phyloP scores from a whole-genome alignment of 2,113 vertebrate species.

The Platysternon megacephalum region DNA sequence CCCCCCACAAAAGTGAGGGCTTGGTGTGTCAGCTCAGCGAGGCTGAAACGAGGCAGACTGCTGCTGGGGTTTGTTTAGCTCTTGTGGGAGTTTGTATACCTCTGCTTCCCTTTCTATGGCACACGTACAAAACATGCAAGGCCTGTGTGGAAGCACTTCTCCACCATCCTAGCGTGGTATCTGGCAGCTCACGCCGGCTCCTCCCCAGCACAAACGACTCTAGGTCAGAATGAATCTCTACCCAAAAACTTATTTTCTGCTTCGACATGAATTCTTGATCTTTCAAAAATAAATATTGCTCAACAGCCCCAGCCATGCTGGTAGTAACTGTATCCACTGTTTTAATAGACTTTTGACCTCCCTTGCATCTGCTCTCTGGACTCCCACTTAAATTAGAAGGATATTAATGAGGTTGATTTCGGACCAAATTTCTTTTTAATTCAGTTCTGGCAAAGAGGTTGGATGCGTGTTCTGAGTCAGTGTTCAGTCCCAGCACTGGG shows the following conservation, averaged over 20 bases:
- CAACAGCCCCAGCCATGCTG: not conserved
- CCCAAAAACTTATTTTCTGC: not conserved
- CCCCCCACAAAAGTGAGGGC: accelerated
- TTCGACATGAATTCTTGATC: not conserved
- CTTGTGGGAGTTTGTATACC: not conserved
- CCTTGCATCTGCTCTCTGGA: not conserved
- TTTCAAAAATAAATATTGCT: not conserved
- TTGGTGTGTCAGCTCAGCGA: not conserved
- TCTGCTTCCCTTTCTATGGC: not conserved
- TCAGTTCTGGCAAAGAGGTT: not conserved
- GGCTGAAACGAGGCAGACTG: not conserved
- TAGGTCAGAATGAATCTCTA: not conserved
- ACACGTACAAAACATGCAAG: not conserved
- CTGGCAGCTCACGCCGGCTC: not conserved
- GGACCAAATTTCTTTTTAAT: not conserved
- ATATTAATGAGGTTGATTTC: conserved; percentile 11
- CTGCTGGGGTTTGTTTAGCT: accelerated
- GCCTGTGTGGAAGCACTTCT: not conserved
- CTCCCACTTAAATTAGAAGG: not conserved
- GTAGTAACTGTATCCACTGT: not conserved
- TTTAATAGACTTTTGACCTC: conserved; percentile 1
- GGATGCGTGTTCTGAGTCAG: conserved; percentile 39
- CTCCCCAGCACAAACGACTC: not conserved
- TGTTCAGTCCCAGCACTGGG: not conserved
- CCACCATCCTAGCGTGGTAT: not conserved